These are phyloP conservation scores for Allacma fusca DNA, from an alignment of 2,888 invertebrate genomes.

Conservation along the genomic window DNA sequence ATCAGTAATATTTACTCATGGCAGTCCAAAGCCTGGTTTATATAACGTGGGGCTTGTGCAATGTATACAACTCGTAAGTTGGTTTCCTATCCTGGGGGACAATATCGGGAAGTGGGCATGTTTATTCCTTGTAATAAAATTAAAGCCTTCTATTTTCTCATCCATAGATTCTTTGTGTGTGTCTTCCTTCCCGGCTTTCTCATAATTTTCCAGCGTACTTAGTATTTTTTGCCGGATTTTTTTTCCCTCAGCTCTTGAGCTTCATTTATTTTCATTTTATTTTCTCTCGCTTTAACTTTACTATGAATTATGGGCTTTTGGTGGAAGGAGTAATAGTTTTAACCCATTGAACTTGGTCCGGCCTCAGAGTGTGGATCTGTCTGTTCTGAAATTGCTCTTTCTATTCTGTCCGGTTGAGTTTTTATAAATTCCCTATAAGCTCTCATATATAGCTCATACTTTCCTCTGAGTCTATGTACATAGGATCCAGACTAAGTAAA, in stretches of 20 bases:
- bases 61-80: not conserved
- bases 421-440: no score
- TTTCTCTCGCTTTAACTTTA: constrained; percentile 16
- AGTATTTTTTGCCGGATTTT: not conserved
- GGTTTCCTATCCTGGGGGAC: constrained; percentile 21
- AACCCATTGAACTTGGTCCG: not conserved
- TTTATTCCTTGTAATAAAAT: constrained; percentile 35
- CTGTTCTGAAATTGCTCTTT: constrained; percentile 1
- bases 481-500: no score
- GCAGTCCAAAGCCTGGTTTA: no score
- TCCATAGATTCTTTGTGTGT: constrained; percentile 18
- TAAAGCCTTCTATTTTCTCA: constrained; percentile 23
- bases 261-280: constrained; percentile 16
- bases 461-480: no score
- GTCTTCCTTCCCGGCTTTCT: constrained; percentile 13
- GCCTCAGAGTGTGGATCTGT: not conserved
- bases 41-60: no score
- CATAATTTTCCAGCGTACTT: not conserved
- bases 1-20: no score
- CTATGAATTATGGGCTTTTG: not conserved
- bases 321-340: constrained; percentile 11
- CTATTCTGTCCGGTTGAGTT: not conserved
- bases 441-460: no score
- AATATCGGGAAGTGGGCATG: constrained; percentile 27
- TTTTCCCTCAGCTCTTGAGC: not conserved